Evolutionary conservation across 2,113 vertebrate species (phyloP), one percentile per base, ranked within the genome.

Genomic region (Oriolus oriolus): DNA sequence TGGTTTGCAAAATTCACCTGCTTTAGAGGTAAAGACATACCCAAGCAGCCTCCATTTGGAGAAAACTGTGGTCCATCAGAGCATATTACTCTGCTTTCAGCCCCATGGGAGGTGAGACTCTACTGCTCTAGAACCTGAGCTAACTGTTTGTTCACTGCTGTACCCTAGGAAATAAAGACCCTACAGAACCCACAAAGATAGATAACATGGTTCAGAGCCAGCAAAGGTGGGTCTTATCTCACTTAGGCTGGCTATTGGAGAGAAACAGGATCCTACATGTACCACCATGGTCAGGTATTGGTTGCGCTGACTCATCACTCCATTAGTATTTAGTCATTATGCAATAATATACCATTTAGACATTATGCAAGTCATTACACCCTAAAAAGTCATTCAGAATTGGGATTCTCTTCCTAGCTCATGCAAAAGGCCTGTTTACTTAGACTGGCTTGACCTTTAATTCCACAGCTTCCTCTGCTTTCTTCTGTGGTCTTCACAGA

Each of bases 341-440:
- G 42, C 45, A 85, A 3, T 19, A 28, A 33, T 41, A 13, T 4
- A 60, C 17, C 28, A 13, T 61, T 78, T 47, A 84, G 37, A 61
- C 47, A 64, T 30, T 66, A 70, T 57, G 17, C 30, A 95, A 90
- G 37, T 69, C 4, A 3, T 65, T 52, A 60, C 1, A 1, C 37
- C 27, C 21, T 44, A 50, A 73, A 31, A 86, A 60, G 41, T 35
- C 45, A 54, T 82, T 65, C 45, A 76, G 57, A 90, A 69, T 8
- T 0, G 0, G 8, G 54, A 39, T 81, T 73, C 12, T 65, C 47
- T 65, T 60, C 30, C 16, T 13, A 70, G 24, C 11, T 74, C 10
- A 27, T 31, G 63, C 9, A 84, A 64, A 68, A 77, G 39, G 8
- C 13, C 13, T 26, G 1, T 42, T 87, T 77, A 35, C 7, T 81